Evolutionary conservation across 2,113 vertebrate species (phyloP).

Genomic region (Catharus fuscescens): DNA sequence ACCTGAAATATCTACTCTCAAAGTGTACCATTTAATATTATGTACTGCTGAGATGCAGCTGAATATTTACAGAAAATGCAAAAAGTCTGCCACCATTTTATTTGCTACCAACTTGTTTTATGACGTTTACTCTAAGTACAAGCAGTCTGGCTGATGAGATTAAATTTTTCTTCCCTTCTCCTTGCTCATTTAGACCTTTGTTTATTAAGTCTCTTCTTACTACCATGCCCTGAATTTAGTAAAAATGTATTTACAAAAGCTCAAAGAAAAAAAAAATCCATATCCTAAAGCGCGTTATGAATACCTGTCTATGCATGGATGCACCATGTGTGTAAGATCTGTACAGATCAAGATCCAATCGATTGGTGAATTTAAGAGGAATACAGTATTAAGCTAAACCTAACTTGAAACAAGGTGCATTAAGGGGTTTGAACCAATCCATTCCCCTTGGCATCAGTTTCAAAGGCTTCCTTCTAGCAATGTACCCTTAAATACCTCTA

Average conservation of each 20-base stretch:
- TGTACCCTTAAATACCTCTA: background rate
- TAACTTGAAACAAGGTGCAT: background rate
- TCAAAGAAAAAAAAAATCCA: background rate
- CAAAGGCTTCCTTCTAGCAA: background rate
- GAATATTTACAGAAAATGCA: background rate
- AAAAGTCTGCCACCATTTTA: background rate
- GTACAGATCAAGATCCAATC: background rate
- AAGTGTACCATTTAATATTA: background rate
- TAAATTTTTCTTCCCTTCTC: background rate
- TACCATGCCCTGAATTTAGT: background rate
- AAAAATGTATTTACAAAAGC: background rate
- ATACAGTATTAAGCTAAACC: background rate
- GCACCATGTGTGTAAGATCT: background rate
- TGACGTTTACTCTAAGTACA: background rate
- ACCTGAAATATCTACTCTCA: background rate
- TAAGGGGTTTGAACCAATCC: background rate
- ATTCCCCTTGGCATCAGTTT: background rate
- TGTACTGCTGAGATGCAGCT: background rate
- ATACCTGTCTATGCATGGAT: background rate
- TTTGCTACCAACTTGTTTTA: background rate
- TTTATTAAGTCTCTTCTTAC: background rate
- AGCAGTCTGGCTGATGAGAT: background rate
- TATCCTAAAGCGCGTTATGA: background rate
- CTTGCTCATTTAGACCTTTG: background rate
- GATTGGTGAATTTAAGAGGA: background rate